Evolutionary conservation across 2,888 invertebrate genomes (phyloP).

Genomic region (Dynastes hyllus): DNA sequence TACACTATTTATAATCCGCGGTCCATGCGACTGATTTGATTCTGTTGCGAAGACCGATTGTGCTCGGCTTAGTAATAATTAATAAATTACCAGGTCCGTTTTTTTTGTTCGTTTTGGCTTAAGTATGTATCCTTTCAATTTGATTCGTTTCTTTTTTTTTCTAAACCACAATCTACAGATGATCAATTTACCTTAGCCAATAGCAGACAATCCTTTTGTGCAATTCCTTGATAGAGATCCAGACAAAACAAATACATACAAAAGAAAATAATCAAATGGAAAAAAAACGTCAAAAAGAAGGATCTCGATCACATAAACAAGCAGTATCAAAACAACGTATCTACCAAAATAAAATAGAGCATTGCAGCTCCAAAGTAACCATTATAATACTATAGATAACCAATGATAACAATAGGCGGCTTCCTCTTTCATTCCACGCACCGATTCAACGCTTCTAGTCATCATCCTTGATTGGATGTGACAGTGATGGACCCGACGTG

Average conservation of each 20-base stretch:
- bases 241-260: not conserved
- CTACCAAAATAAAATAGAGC: slow-evolving; percentile 4
- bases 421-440: slow-evolving; percentile 43
- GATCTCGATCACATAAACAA: not conserved
- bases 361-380: slow-evolving; percentile 54
- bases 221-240: not conserved
- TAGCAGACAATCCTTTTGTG: not conserved
- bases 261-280: not conserved
- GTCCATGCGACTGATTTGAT: too few species aligned
- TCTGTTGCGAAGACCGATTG: too few species aligned
- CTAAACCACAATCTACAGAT: not conserved
- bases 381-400: slow-evolving; percentile 59
- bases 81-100: too few species aligned
- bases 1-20: too few species aligned
- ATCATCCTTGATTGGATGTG: slow-evolving; percentile 44
- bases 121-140: too few species aligned
- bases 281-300: not conserved
- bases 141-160: too few species aligned
- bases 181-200: not conserved
- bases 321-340: slow-evolving; percentile 10
- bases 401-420: slow-evolving; percentile 58
- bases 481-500: slow-evolving; percentile 43
- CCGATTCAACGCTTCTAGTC: slow-evolving; percentile 29
- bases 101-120: too few species aligned
- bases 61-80: too few species aligned